Conservation (phyloP, 2,797 vertebrate species). For the Trichosurus vulpecula region DNA sequence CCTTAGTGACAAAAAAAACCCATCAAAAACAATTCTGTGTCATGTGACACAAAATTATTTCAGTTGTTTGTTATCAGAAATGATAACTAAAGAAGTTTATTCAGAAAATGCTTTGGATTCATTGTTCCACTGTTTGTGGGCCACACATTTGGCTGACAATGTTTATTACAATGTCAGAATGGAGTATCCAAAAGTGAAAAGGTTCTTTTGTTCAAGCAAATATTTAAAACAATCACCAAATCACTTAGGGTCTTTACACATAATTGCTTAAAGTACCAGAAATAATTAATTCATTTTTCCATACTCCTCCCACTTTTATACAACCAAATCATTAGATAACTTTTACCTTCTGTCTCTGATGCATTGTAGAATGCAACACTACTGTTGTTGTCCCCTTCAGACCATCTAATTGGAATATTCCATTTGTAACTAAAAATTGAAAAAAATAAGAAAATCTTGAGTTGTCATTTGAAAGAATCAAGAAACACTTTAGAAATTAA, state of each 20-base stretch:
- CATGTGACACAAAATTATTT: not conserved
- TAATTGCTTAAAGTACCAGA: not conserved
- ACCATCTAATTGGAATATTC: conserved; percentile 93
- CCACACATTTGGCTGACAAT: not conserved
- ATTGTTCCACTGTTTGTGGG: not conserved
- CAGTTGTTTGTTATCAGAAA: not conserved
- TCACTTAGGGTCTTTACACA: conserved; percentile 30
- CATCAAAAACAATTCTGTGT: not conserved
- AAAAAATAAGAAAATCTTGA: conserved; percentile 49
- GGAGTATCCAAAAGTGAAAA: conserved; percentile 28
- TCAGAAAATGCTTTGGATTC: not conserved
- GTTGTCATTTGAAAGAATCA: conserved; percentile 52
- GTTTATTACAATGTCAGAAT: conserved; percentile 12
- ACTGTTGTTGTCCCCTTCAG: conserved; percentile 58
- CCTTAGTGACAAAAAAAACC: not conserved
- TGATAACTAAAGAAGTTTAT: not conserved
- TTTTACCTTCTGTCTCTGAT: conserved; percentile 85
- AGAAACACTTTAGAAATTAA: conserved; percentile 46
- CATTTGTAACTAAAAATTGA: conserved; percentile 91
- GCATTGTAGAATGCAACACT: conserved; percentile 82
- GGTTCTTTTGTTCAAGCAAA: conserved; percentile 23
- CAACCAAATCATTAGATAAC: conserved; percentile 51
- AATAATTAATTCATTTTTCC: conserved; percentile 18
- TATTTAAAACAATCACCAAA: conserved; percentile 31
- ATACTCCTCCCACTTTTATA: conserved; percentile 9